These are phyloP conservation scores for Thripadectes ignobilis DNA, from an alignment of 2,797 vertebrate species.

Conservation along the genomic window DNA sequence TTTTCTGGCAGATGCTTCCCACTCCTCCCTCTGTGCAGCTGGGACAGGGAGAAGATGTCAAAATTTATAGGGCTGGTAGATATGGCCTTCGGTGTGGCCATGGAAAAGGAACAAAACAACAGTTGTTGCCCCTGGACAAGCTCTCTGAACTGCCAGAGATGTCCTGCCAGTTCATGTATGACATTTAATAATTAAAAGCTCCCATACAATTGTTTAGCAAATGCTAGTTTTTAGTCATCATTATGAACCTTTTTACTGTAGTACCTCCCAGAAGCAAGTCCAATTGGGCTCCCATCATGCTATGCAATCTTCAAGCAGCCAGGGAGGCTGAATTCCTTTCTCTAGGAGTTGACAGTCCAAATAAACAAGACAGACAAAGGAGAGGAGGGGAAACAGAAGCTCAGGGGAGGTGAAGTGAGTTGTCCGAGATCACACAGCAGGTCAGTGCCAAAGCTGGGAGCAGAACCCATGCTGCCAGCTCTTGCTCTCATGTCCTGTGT, in stretches of 20 bases:
- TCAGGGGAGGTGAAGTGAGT: slow-evolving; percentile 59
- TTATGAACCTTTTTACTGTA: slow-evolving; percentile 29
- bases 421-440: slow-evolving; percentile 56
- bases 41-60: slow-evolving; percentile 7
- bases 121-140: not conserved
- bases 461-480: slow-evolving; percentile 48
- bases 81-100: not conserved
- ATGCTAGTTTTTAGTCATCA: not conserved
- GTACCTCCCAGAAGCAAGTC: slow-evolving; percentile 18
- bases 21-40: slow-evolving; percentile 54
- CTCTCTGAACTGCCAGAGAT: not conserved
- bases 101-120: not conserved
- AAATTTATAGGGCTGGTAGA: not conserved
- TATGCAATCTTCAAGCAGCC: slow-evolving; percentile 25
- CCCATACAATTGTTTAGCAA: slow-evolving; percentile 19
- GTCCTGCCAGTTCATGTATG: not conserved
- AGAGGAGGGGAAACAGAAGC: slow-evolving; percentile 64
- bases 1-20: slow-evolving; percentile 10
- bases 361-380: slow-evolving; percentile 67
- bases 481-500: slow-evolving; percentile 12
- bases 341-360: slow-evolving; percentile 57
- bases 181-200: slow-evolving; percentile 24
- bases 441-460: slow-evolving; percentile 64
- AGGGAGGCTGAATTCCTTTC: slow-evolving; percentile 62
- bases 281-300: not conserved